Evolutionary conservation across 2,888 invertebrate genomes (phyloP).

Genomic region (Drosophila austrosaltans): DNA sequence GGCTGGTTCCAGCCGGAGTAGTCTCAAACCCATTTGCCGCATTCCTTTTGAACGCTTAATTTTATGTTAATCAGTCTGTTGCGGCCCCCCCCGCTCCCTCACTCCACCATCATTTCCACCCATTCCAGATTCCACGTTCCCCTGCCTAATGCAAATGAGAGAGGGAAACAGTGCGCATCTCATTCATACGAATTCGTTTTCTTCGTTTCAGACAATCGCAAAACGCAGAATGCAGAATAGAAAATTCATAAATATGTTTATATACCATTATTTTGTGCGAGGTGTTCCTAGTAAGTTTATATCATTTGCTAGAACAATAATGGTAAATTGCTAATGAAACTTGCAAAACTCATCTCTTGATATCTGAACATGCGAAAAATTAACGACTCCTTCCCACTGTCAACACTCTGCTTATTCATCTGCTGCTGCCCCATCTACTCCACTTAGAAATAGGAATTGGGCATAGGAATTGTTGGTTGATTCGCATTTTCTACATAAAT

Average conservation of each 20-base stretch:
- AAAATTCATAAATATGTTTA: slow-evolving; percentile 59
- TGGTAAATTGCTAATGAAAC: background rate
- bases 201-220: slow-evolving; percentile 40
- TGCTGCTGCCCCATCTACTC: slow-evolving; percentile 15
- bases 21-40: slow-evolving; percentile 39
- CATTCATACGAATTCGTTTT: slow-evolving; percentile 36
- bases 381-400: slow-evolving; percentile 16
- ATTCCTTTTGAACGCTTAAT: slow-evolving; percentile 52
- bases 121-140: background rate
- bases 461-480: slow-evolving; percentile 12
- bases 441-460: slow-evolving; percentile 24
- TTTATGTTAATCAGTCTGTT: slow-evolving; percentile 51
- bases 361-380: slow-evolving; percentile 12
- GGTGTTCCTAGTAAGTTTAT: background rate
- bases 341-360: background rate
- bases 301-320: too few species aligned
- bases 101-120: too few species aligned
- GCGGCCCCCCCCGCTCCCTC: background rate
- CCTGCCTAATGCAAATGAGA: slow-evolving; percentile 37
- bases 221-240: slow-evolving; percentile 48
- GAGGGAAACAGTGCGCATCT: slow-evolving; percentile 1
- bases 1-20: slow-evolving; percentile 39
- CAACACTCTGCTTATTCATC: background rate
- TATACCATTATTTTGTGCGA: slow-evolving; percentile 16
- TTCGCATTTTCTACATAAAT: slow-evolving; percentile 52